Base-by-base conservation (phyloP, 2,113 vertebrate species). In the Columba janthina region DNA sequence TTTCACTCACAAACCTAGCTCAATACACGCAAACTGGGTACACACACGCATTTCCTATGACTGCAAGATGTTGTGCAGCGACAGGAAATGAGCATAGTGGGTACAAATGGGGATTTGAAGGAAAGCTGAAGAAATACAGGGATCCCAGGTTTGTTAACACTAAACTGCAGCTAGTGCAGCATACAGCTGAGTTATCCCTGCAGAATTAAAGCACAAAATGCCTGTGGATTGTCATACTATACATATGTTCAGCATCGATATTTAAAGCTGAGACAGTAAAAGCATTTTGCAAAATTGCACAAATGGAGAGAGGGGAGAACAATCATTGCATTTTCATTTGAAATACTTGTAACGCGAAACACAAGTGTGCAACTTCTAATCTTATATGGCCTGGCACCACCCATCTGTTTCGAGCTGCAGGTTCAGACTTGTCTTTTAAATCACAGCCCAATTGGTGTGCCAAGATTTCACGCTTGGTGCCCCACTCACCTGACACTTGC, bases 201-300 rank as follows among this genome's bases (percentile, higher is more conserved):
- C 57, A 67, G 92, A 91, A 85, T 90, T 90, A 64, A 83, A 81
- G 48, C 44, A 46, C 57, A 78, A 78, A 90, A 75, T 87, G 90
- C 76, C 88, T 95, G 88, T 0, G 5, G 66, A 89, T 84, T 93
- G 77, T 95, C 91, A 89, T 87, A 4, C n/a, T 17, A 15, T 66
- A 67, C 97, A 81, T 90, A 95, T 94, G 94, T 82, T 94, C 94
- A 92, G 79, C 88, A 93, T 96, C 81, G 89, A 89, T 92, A 94
- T 94, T 95, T 95, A 81, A 92, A 85, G 94, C 94, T 90, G 94
- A 94, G 96, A 86, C 73, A 94, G 87, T 36, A 44, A 73, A 93
- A 97, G 78, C 42, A n/a, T 70, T 93, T 79, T 86, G 71, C 94
- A 95, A 90, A 96, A 65, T 51, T 60, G 48, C 84, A 82, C 74